phyloP scores from a whole-genome alignment of 1,140 invertebrate species.

The Heliothis virescens region DNA sequence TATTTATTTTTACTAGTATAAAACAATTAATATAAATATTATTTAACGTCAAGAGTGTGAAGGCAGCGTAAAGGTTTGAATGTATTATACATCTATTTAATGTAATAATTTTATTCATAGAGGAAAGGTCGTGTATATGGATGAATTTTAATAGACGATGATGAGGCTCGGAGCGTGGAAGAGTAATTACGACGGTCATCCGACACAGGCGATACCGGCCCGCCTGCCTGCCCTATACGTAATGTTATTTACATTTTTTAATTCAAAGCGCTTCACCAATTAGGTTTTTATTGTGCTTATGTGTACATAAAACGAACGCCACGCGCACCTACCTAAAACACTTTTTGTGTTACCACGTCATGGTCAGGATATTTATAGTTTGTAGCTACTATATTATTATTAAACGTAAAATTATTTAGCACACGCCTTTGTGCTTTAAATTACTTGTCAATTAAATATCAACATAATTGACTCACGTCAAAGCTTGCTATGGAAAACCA shows the following conservation, averaged over 20 bases:
- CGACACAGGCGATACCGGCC: slow-evolving; percentile 53
- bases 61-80: slow-evolving; percentile 34
- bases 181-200: slow-evolving; percentile 67
- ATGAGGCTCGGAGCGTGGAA: slow-evolving; percentile 62
- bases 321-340: slow-evolving; percentile 18
- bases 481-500: slow-evolving; percentile 6
- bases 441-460: slow-evolving; percentile 37
- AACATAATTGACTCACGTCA: slow-evolving; percentile 9
- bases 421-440: neutral
- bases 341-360: slow-evolving; percentile 3
- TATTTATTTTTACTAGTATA: too few relatives aligned
- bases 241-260: slow-evolving; percentile 51
- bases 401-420: neutral
- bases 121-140: slow-evolving; percentile 67
- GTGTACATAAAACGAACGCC: slow-evolving; percentile 24
- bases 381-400: slow-evolving; percentile 1
- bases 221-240: slow-evolving; percentile 29
- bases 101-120: slow-evolving; percentile 66
- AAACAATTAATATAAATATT: neutral
- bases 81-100: slow-evolving; percentile 50
- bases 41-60: neutral
- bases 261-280: slow-evolving; percentile 40
- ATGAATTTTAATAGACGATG: slow-evolving; percentile 79
- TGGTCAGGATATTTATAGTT: slow-evolving; percentile 5
- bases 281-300: slow-evolving; percentile 33